These are phyloP conservation scores for Diploptera punctata DNA, from an alignment of 2,888 invertebrate species.

Conservation along the genomic window DNA sequence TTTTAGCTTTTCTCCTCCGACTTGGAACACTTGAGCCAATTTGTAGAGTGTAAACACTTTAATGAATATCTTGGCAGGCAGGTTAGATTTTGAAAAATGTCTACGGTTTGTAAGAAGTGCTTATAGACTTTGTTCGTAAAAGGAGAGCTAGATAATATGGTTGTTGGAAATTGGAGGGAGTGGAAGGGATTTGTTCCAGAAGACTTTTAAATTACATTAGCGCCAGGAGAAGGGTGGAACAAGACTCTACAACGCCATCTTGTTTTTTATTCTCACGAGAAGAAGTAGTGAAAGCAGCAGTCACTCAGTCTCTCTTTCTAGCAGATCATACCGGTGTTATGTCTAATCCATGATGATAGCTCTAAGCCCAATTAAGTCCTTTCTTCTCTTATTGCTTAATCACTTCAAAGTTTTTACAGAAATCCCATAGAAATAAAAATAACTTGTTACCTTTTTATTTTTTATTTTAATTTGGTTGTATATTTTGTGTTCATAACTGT, in stretches of 20 bases:
- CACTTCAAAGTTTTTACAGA: too few relatives aligned
- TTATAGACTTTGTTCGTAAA: constrained; percentile 16
- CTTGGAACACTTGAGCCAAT: constrained; percentile 3
- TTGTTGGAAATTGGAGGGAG: neutral
- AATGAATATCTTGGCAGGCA: constrained; percentile 18
- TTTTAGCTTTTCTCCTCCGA: neutral
- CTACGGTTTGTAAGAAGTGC: constrained; percentile 19
- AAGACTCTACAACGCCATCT: neutral
- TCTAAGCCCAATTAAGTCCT: constrained; percentile 18
- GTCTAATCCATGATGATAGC: constrained; percentile 38
- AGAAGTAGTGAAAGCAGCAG: constrained; percentile 22
- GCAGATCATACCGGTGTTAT: constrained; percentile 34
- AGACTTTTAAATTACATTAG: constrained; percentile 42
- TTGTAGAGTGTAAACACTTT: constrained; percentile 14
- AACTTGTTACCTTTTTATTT: too few relatives aligned
- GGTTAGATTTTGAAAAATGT: constrained; percentile 21
- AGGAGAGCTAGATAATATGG: neutral
- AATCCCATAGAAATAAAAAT: too few relatives aligned
- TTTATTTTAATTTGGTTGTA: too few relatives aligned
- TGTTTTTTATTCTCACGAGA: neutral
- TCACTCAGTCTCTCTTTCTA: neutral
- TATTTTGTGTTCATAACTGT: too few relatives aligned
- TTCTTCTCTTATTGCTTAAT: too few relatives aligned
- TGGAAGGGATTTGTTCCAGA: constrained; percentile 40
- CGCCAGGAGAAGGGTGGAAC: constrained; percentile 24